Evolutionary conservation across 2,113 vertebrate species (phyloP), one percentile per base, ranked within the genome.

Genomic region (Coryphaenoides rupestris): DNA sequence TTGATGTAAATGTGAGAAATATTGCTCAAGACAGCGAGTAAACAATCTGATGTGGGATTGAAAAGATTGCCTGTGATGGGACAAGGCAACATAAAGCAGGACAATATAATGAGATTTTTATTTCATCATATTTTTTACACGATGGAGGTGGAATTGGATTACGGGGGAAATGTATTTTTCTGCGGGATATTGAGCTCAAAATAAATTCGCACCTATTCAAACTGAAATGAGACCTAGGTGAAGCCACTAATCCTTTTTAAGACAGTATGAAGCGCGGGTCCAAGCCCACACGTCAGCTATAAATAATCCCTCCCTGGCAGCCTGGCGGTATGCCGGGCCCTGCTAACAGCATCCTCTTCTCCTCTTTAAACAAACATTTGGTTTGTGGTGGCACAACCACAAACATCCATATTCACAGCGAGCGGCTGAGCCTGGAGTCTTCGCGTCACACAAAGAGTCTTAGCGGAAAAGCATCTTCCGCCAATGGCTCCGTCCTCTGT

Each of bases 181-280:
- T 90, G 82, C 85, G 85, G 84, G 87, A 89, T 90, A 89, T 87
- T 88, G 89, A 88, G 80, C 86, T 80, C 82, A 86, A 91, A 91
- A 90, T 90, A 91, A 90, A 91, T 90, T 91, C 84, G 77, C 91
- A 91, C 86, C 89, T 90, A 90, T 91, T 91, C 89, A 91, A 88
- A 91, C 91, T 91, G 87, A 91, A 92, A 91, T 91, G 87, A 91
- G 84, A 90, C 84, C 86, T 76, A 86, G 89, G 90, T 91, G 89
- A 79, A 87, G 84, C 79, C 86, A 83, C 86, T 91, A 92, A 91
- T 90, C 90, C 89, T 80, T 89, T 90, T 90, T 87, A 88, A 90
- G 85, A 88, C 88, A 79, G 84, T 84, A 88, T 87, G 81, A 91
- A 88, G 74, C 89, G 86, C 85, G 82, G 84, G 86, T 74, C 87